Conservation (phyloP, 1,140 invertebrate genomes). For the Callitettix versicolor region DNA sequence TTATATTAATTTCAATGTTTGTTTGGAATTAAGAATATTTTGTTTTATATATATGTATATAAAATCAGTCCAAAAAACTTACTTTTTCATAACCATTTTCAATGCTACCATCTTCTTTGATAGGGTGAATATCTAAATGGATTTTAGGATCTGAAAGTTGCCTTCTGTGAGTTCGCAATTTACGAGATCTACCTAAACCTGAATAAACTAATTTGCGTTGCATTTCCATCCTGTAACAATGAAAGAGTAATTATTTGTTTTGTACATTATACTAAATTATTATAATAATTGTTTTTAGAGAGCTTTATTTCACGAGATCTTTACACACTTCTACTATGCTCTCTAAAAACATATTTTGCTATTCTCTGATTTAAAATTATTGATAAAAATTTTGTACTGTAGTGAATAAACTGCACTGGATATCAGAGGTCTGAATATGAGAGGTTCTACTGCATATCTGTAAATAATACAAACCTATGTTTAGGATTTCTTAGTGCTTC, state of each 20-base stretch:
- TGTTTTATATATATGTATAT: no score
- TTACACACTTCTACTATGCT: no score
- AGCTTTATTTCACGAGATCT: neutral
- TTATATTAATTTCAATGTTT: no score
- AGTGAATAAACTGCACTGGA: no score
- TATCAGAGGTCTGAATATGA: no score
- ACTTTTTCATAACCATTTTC: slow-evolving; percentile 34
- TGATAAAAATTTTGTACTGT: no score
- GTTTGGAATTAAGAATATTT: no score
- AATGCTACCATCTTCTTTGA: slow-evolving; percentile 42
- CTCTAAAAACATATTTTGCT: no score
- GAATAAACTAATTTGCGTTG: slow-evolving; percentile 27
- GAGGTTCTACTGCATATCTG: no score
- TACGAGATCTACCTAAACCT: slow-evolving; percentile 30
- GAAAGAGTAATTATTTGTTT: neutral
- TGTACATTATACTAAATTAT: neutral
- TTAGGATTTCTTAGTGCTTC: slow-evolving; percentile 23
- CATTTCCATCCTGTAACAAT: slow-evolving; percentile 26
- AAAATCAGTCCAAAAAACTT: no score
- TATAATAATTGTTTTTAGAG: neutral
- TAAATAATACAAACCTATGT: slow-evolving; percentile 19
- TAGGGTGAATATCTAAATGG: slow-evolving; percentile 40
- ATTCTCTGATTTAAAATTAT: no score
- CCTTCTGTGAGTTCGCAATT: slow-evolving; percentile 37
- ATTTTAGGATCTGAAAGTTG: slow-evolving; percentile 42